Conservation (phyloP, 1,140 invertebrate species). For the Brachystomella parvula region DNA sequence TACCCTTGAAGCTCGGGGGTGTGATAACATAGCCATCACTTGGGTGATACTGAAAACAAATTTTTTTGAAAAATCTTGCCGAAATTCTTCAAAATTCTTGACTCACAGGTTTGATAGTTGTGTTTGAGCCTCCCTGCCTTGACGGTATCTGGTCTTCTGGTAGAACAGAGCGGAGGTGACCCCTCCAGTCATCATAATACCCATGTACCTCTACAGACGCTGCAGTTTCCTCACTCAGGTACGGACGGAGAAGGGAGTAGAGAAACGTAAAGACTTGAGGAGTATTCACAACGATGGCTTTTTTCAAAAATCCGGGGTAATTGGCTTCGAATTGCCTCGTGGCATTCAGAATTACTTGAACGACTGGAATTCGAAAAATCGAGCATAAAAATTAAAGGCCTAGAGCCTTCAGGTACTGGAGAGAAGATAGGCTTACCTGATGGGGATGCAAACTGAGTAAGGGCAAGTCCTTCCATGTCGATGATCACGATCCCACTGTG, state of each 20-base stretch:
- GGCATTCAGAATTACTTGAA: neutral
- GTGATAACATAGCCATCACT: neutral
- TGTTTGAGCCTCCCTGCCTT: constrained; percentile 20
- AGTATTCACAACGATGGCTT: constrained; percentile 2
- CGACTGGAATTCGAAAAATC: neutral
- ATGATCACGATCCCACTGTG: constrained; percentile 3
- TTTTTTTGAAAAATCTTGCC: neutral
- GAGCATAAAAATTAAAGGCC: neutral
- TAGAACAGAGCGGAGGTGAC: neutral
- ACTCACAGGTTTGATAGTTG: constrained; percentile 14
- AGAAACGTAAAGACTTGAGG: constrained; percentile 22
- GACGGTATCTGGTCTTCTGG: constrained; percentile 23
- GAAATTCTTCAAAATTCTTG: neutral
- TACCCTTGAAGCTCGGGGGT: neutral
- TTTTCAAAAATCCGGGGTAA: constrained; percentile 15
- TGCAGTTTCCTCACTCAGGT: constrained; percentile 11
- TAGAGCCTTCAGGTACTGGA: neutral
- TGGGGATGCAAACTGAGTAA: constrained; percentile 10
- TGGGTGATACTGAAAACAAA: constrained; percentile 1
- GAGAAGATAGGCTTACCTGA: constrained; percentile 1
- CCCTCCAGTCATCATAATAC: constrained; percentile 15
- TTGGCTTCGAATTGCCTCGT: constrained; percentile 10
- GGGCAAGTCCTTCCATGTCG: constrained; percentile 14
- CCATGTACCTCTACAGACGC: constrained; percentile 15
- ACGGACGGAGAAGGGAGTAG: constrained; percentile 12